Evolutionary conservation across 2,888 invertebrate species (phyloP).

Genomic region (Agonopterix arenella): DNA sequence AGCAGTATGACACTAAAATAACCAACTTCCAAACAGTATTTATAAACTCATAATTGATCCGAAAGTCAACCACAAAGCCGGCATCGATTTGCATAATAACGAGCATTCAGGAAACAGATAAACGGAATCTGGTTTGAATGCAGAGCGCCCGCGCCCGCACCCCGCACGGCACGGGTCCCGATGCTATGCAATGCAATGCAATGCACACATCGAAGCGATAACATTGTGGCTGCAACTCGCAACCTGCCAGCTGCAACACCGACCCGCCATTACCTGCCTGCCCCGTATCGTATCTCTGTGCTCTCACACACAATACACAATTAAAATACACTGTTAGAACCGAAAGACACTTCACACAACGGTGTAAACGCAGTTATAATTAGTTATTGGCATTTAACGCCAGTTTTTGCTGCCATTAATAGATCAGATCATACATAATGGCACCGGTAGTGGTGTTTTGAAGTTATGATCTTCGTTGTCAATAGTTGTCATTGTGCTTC

Average conservation of each 20-base stretch:
- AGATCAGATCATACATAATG: constrained; percentile 22
- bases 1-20: no score
- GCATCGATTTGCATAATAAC: constrained; percentile 5
- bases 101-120: background rate
- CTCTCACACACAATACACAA: constrained; percentile 12
- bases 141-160: background rate
- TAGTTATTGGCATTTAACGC: constrained; percentile 38
- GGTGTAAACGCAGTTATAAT: constrained; percentile 34
- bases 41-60: background rate
- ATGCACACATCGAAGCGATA: no score
- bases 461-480: background rate
- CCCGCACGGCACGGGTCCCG: no score
- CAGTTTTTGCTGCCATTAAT: constrained; percentile 25
- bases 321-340: constrained; percentile 3
- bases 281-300: background rate
- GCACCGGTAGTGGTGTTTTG: background rate
- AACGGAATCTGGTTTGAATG: background rate
- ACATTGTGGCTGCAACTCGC: no score
- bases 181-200: no score
- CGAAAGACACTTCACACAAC: no score
- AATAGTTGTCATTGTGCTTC: background rate
- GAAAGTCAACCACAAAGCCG: constrained; percentile 6
- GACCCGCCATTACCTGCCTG: background rate
- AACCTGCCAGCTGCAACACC: no score
- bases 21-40: no score